Evolutionary conservation across 2,888 invertebrate species (phyloP), one percentile per base, ranked within the genome.

Genomic region (Cinara cedri): DNA sequence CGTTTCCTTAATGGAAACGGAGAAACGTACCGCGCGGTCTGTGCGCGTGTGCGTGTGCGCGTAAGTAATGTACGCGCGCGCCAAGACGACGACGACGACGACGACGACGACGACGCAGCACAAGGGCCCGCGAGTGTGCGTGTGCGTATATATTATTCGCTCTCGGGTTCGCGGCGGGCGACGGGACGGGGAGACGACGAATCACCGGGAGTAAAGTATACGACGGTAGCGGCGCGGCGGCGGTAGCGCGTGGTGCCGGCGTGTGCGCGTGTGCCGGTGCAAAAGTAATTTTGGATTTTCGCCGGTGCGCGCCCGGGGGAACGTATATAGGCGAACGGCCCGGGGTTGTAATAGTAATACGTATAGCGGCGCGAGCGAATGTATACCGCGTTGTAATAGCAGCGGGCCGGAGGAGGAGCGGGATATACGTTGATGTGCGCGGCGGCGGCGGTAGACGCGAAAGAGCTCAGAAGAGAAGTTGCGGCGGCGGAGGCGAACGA

Each of bases 261-360:
- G 24, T 9, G 14, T 8, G 42, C 57, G n/a, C 42, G 42, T 13
- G 16, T 24, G 55, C 44, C 19, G 26, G 42, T 14, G 66, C 44
- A 55, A 76, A 66, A 76, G 75, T 76, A 76, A 76, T 76, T 76
- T 66, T 24, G 66, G 26, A 26, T 76, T 76, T 66, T 76, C 75
- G 42, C 75, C 46, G 55, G 42, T 42, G 24, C 24, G 46, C 44
- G 26, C 55, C 55, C 42, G 54, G 54, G 24, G 55, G 44, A 66
- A 66, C 66, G 55, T 57, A 19, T 46, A 76, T 26, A 26, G n/a
- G 46, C 16, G 57, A 1, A 72, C 19, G 14, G 19, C n/a, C n/a
- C n/a, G n/a, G n/a, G n/a, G n/a, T n/a, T n/a, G n/a, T n/a, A n/a
- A n/a, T n/a, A n/a, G n/a, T n/a, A n/a, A n/a, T n/a, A n/a, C n/a